Evolutionary conservation across 2,888 invertebrate genomes (phyloP), one percentile per base, ranked within the genome.

Genomic region (Trachelus iudaicus): DNA sequence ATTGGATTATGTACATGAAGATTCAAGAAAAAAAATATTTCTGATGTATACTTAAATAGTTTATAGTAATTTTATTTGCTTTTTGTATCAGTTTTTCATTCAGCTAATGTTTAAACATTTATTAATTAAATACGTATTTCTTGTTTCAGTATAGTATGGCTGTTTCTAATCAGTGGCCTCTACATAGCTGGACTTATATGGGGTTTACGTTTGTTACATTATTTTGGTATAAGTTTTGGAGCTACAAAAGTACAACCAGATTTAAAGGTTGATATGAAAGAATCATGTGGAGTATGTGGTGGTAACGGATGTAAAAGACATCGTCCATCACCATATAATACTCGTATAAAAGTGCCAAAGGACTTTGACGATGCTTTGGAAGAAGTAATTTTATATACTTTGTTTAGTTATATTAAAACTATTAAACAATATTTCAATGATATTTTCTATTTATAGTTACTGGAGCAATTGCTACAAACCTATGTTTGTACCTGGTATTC

Each of bases 331-430:
- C 80, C 85, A 6, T 85, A 89, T 79, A 87, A 85, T 40, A 85
- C 87, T 75, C 86, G 87, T 79, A 84, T 90, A 12, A 90, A 90
- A 84, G 88, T 97, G 86, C 94, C 95, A 79, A 93, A 94, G 88
- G 95, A 95, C 87, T 92, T 97, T 79, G 96, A 97, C 91, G 92
- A 93, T 86, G 95, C 96, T 56, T 92, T 97, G 84, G 95, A 96
- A 92, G 94, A 95, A 91, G 96, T 97, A 91, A 93, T 92, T 92
- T 9, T 56, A 56, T 56, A 56, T 23, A 23, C 56, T 56, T 56
- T 56, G 23, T 23, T 23, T 23, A 56, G 15, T 23, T 3, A 56
- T 23, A 9, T 23, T 23, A 56, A 56, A 56, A 40, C 73, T 11
- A 56, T 31, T 13, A 56, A 33, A 11, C 30, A 30, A 73, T 77